These are phyloP conservation scores for Acanthacorydalis orientalis DNA, from an alignment of 2,888 invertebrate genomes.

Conservation along the genomic window DNA sequence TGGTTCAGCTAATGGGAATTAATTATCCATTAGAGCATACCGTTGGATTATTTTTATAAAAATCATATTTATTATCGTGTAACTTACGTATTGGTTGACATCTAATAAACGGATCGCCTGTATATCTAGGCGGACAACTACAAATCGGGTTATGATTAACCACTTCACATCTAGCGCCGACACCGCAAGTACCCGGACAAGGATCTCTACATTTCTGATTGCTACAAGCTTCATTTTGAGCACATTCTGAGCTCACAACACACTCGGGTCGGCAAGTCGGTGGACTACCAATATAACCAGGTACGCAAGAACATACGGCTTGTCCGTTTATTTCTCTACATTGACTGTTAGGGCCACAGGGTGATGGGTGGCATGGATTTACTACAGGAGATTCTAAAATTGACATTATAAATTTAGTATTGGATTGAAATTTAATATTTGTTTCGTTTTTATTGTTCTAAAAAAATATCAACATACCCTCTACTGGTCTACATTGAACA, in stretches of 20 bases:
- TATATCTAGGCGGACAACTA: constrained; percentile 27
- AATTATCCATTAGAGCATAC: neutral
- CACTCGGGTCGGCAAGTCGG: constrained; percentile 41
- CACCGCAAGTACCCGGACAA: constrained; percentile 50
- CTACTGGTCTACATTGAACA: constrained; percentile 18
- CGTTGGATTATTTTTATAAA: neutral
- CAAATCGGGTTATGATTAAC: constrained; percentile 29
- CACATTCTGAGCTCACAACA: constrained; percentile 49
- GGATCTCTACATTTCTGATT: constrained; percentile 52
- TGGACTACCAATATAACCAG: constrained; percentile 20
- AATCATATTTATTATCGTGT: constrained; percentile 1
- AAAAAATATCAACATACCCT: constrained; percentile 25
- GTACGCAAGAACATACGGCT: constrained; percentile 15
- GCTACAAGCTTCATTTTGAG: constrained; percentile 44
- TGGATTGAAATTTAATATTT: neutral
- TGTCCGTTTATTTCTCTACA: constrained; percentile 19
- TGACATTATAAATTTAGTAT: constrained; percentile 31
- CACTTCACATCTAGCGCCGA: constrained; percentile 40
- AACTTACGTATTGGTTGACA: constrained; percentile 12
- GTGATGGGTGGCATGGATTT: constrained; percentile 17
- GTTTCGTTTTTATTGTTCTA: neutral
- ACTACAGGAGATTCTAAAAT: constrained; percentile 20
- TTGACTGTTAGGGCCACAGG: constrained; percentile 20
- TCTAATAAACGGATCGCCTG: constrained; percentile 30
- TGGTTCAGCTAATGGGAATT: constrained; percentile 15